phyloP scores from a whole-genome alignment of 2,797 vertebrate species.

The Decapterus maruadsi region DNA sequence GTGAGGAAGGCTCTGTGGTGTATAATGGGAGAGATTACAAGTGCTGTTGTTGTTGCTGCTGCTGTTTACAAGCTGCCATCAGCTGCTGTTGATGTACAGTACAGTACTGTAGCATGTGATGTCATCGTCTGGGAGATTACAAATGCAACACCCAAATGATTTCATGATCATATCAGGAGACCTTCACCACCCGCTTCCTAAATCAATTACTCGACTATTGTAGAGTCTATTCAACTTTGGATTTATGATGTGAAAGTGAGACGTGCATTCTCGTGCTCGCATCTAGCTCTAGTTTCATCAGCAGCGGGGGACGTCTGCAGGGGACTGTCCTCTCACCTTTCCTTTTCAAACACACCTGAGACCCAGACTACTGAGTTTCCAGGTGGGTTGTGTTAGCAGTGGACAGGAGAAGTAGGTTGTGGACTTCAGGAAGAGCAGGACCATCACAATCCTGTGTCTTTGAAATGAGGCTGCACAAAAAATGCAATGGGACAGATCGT shows the following conservation, averaged over 20 bases:
- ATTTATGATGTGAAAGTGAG: no score
- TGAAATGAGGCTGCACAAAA: neutral
- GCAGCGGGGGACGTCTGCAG: no score
- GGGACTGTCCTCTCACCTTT: no score
- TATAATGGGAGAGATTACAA: neutral
- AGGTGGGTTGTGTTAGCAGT: no score
- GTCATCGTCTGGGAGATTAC: neutral
- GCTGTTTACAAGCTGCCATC: neutral
- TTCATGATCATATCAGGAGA: neutral
- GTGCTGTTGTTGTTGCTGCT: neutral
- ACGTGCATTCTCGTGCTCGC: no score
- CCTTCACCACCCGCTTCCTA: neutral
- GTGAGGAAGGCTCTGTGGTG: neutral
- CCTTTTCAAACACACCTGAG: no score
- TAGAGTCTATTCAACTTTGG: neutral
- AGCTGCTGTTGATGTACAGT: neutral
- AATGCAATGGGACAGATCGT: neutral
- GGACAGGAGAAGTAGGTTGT: neutral
- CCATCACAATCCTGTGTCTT: no score
- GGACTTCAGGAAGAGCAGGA: neutral
- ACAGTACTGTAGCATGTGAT: neutral
- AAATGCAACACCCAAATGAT: neutral
- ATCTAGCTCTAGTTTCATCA: no score
- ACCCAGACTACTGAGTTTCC: no score
- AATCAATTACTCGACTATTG: no score